Conservation (phyloP, 1,140 invertebrate species). For the Eulimnadia texana region DNA sequence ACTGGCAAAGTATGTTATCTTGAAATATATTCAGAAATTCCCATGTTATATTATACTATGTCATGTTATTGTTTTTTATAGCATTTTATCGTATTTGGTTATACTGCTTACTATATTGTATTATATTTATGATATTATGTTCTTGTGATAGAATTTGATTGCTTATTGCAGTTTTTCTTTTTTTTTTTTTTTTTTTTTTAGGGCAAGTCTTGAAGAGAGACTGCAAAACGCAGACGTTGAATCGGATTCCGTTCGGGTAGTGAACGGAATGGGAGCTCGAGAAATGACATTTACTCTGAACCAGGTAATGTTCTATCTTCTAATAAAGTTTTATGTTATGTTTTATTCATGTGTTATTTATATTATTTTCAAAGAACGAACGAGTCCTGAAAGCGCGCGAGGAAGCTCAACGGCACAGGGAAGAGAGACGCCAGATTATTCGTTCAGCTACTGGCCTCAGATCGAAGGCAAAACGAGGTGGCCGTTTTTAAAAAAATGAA, state of each 20-base stretch:
- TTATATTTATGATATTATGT: no score
- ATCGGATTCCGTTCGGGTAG: slow-evolving; percentile 37
- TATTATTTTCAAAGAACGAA: slow-evolving; percentile 27
- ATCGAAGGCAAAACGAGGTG: slow-evolving; percentile 14
- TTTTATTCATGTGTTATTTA: neutral
- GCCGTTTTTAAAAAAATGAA: neutral
- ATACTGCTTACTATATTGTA: no score
- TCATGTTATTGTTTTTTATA: no score
- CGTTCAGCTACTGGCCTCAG: slow-evolving; percentile 40
- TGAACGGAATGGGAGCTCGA: slow-evolving; percentile 40
- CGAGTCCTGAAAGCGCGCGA: slow-evolving; percentile 29
- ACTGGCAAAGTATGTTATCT: slow-evolving; percentile 11
- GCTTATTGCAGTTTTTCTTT: no score
- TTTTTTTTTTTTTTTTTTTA: slow-evolving; percentile 27
- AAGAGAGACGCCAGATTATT: slow-evolving; percentile 53
- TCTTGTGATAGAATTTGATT: no score
- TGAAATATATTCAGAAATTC: neutral
- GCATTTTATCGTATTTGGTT: no score
- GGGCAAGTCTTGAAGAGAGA: slow-evolving; percentile 51
- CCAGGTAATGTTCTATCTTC: slow-evolving; percentile 34
- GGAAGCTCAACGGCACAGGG: slow-evolving; percentile 43
- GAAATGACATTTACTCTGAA: slow-evolving; percentile 61
- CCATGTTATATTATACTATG: no score
- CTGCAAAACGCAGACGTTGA: slow-evolving; percentile 36
- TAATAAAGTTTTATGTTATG: no score